Conservation (phyloP, 2,113 vertebrate genomes). For the Origma solitaria region DNA sequence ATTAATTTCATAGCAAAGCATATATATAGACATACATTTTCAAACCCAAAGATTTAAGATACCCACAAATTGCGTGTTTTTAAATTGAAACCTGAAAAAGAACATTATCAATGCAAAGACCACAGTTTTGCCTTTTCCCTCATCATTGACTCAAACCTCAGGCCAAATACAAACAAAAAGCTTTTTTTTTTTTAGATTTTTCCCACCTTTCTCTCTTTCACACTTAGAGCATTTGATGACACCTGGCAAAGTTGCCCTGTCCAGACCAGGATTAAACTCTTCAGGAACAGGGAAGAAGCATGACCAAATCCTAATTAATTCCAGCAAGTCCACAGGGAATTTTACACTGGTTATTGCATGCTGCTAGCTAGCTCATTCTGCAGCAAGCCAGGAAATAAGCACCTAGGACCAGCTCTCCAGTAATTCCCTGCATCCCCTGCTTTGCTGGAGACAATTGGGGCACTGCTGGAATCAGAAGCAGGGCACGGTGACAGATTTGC, state of each 20-base stretch:
- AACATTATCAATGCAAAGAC: background rate
- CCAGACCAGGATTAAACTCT: background rate
- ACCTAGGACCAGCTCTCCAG: background rate
- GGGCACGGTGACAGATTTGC: background rate
- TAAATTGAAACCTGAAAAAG: background rate
- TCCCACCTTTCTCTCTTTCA: background rate
- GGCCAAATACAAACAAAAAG: background rate
- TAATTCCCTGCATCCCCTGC: background rate
- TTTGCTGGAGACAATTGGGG: background rate
- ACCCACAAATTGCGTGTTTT: background rate
- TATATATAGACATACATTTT: background rate
- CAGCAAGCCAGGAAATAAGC: background rate
- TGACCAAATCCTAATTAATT: background rate
- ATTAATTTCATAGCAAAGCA: background rate
- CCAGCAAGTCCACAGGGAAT: background rate
- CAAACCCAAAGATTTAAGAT: background rate
- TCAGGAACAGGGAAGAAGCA: background rate
- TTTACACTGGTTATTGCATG: background rate
- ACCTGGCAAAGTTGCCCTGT: background rate
- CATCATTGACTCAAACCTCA: background rate
- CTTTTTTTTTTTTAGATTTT: background rate
- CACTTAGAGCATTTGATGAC: background rate
- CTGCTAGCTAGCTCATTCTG: background rate
- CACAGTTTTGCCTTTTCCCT: background rate
- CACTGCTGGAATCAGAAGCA: background rate